A percentile compares a stretch with the other conserved stretches of the same genome.
These are phyloP conservation scores for Lophotriccus pileatus DNA, from an alignment of 2,797 vertebrate genomes.

Conservation along the genomic window DNA sequence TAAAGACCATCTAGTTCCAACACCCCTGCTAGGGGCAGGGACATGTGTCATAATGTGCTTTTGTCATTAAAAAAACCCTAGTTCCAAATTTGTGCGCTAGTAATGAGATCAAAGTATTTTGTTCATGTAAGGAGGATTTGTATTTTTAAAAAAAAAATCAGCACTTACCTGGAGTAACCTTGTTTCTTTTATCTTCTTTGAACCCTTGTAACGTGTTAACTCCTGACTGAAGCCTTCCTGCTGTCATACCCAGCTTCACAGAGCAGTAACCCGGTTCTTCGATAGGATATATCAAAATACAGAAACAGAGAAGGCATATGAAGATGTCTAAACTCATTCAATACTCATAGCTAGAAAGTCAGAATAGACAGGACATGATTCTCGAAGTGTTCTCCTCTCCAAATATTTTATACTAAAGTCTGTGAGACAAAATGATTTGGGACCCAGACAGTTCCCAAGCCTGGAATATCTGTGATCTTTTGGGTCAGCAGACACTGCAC, in stretches of 20 bases:
- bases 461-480: not conserved
- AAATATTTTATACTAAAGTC: not conserved
- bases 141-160: not conserved
- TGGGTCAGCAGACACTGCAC: not conserved
- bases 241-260: conserved; percentile 90
- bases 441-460: not conserved
- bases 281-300: not conserved
- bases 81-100: not conserved
- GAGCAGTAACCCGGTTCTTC: conserved; percentile 90
- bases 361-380: not conserved
- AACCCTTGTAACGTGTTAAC: conserved; percentile 94
- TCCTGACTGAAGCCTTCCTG: conserved; percentile 89
- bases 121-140: not conserved
- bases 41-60: not conserved
- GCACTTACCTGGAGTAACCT: conserved; percentile 87
- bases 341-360: not conserved
- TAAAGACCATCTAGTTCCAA: not conserved
- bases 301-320: not conserved
- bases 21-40: fast-evolving
- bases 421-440: not conserved
- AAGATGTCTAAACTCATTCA: not conserved
- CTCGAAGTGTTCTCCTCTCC: not conserved
- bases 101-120: not conserved
- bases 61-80: not conserved
- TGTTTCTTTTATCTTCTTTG: conserved; percentile 97